A percentile compares a stretch with the other conserved stretches of the same genome.
Conservation (phyloP, 2,888 invertebrate species). For the Labia minor region DNA sequence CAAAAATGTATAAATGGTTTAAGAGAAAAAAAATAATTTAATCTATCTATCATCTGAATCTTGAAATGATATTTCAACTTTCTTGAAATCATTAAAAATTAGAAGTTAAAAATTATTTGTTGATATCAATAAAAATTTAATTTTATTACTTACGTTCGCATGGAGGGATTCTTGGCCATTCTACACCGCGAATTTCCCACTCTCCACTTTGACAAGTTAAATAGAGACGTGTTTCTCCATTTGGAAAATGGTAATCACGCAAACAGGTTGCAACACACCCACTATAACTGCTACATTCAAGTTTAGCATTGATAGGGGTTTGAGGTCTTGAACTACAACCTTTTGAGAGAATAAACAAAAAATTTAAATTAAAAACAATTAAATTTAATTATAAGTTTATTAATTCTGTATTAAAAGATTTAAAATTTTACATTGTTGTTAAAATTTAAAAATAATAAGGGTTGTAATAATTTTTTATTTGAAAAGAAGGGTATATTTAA, state of each 20-base stretch:
- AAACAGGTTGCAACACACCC: conserved; percentile 44
- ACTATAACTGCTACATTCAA: conserved; percentile 33
- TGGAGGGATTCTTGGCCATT: conserved; percentile 43
- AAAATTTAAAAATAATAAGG: too few relatives aligned
- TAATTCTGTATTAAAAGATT: neutral
- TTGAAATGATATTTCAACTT: too few relatives aligned
- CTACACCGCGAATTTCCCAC: conserved; percentile 41
- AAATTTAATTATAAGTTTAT: neutral
- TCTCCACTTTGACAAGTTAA: conserved; percentile 40
- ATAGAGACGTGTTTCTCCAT: conserved; percentile 38
- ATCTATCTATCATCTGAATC: too few relatives aligned
- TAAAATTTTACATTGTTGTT: too few relatives aligned
- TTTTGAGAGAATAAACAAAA: neutral
- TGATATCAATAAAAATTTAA: too few relatives aligned
- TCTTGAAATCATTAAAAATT: too few relatives aligned
- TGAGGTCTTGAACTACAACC: conserved; percentile 22
- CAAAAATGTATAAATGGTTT: too few relatives aligned
- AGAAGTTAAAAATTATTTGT: too few relatives aligned
- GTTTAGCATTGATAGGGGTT: conserved; percentile 29
- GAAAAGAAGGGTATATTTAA: too few relatives aligned
- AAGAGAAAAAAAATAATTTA: too few relatives aligned
- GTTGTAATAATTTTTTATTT: too few relatives aligned
- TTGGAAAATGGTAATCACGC: conserved; percentile 43
- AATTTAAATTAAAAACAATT: neutral
- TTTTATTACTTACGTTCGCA: conserved; percentile 51